Percentiles rank a stretch among this genome's conserved stretches.
Conservation (phyloP, 2,113 vertebrate genomes). For the Setophaga petechia region DNA sequence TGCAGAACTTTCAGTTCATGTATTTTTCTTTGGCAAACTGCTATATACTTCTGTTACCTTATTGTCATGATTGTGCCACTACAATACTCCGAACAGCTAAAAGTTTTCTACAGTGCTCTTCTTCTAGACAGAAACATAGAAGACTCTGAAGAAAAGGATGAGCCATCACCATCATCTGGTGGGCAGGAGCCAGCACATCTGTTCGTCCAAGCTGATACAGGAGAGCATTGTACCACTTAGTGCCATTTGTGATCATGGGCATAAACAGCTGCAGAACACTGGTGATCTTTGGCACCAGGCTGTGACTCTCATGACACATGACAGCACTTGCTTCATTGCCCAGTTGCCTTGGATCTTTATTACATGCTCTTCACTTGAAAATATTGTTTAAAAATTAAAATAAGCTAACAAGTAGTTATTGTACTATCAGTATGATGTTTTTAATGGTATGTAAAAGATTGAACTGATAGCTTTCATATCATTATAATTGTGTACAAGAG, state of each 20-base stretch:
- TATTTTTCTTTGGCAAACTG: background rate
- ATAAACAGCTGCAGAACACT: conserved; percentile 24
- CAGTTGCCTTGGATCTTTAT: conserved; percentile 14
- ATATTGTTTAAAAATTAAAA: background rate
- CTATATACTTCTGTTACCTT: background rate
- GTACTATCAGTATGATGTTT: background rate
- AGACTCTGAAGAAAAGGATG: background rate
- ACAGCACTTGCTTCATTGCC: conserved; percentile 15
- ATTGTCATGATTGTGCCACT: background rate
- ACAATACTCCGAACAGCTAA: background rate
- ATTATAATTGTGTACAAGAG: background rate
- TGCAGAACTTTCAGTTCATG: background rate
- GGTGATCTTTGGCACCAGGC: conserved; percentile 27
- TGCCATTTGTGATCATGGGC: background rate
- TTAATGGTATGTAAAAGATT: background rate
- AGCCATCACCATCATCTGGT: background rate
- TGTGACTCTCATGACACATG: conserved; percentile 3
- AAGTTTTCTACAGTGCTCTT: background rate
- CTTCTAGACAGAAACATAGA: background rate
- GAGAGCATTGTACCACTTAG: background rate
- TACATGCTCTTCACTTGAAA: background rate
- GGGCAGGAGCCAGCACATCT: background rate
- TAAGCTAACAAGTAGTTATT: background rate
- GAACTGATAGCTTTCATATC: background rate
- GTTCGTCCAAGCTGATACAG: background rate